Conservation (phyloP, 2,113 vertebrate species). For the Sylvia atricapilla region DNA sequence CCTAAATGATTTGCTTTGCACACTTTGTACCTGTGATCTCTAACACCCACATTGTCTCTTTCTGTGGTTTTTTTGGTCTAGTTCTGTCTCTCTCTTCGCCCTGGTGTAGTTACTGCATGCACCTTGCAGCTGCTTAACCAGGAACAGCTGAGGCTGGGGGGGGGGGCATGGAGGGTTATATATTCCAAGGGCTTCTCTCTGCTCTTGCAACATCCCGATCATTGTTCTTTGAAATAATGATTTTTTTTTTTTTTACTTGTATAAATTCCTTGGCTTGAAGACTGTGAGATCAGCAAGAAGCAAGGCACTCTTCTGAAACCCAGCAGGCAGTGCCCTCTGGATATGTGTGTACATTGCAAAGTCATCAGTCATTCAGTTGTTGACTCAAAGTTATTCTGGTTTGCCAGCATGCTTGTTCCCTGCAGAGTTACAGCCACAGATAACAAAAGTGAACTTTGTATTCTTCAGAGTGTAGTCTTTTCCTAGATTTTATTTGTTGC, state of each 20-base stretch:
- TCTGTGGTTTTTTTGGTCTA: neutral
- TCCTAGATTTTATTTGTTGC: neutral
- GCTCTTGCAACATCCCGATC: neutral
- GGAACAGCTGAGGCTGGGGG: neutral
- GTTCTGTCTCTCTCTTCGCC: neutral
- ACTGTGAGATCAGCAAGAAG: neutral
- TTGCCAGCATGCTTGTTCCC: neutral
- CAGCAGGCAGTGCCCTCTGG: neutral
- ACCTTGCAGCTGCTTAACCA: neutral
- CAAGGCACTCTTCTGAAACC: neutral
- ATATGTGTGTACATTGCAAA: neutral
- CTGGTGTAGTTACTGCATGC: neutral
- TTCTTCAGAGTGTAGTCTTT: neutral
- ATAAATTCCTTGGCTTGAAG: neutral
- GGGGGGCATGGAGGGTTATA: neutral
- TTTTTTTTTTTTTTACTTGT: neutral
- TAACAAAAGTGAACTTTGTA: neutral
- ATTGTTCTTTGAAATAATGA: neutral
- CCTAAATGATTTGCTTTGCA: neutral
- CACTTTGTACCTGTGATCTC: neutral
- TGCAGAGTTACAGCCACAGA: neutral
- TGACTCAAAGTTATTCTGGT: neutral
- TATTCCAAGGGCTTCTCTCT: neutral
- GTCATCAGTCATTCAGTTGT: neutral
- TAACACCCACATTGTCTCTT: neutral